Conservation (phyloP, 2,797 vertebrate species). For the Paguma larvata region DNA sequence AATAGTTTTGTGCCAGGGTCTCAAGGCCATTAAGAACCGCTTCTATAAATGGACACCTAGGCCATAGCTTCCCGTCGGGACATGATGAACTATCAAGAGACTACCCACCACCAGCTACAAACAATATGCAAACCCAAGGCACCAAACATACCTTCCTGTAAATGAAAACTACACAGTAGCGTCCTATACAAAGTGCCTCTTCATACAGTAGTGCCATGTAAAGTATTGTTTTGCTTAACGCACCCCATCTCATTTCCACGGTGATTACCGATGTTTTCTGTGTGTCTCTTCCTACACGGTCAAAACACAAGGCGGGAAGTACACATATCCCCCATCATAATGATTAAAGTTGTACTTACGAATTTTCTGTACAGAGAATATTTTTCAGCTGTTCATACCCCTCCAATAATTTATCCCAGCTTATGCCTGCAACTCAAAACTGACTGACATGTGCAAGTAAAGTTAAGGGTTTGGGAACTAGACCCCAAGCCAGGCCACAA, state of each 20-base stretch:
- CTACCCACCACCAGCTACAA: neutral
- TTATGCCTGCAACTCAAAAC: neutral
- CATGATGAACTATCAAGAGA: neutral
- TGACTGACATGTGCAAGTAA: neutral
- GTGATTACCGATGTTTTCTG: neutral
- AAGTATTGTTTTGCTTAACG: neutral
- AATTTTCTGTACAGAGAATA: neutral
- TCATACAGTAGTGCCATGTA: neutral
- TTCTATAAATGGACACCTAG: neutral
- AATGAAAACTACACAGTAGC: neutral
- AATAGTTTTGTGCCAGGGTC: neutral
- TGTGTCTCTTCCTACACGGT: neutral
- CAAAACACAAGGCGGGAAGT: neutral
- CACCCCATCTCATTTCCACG: neutral
- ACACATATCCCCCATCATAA: no score
- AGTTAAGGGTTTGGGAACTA: neutral
- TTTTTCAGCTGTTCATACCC: neutral
- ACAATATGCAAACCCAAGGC: neutral
- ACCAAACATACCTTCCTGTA: neutral
- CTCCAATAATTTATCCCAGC: neutral
- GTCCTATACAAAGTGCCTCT: neutral
- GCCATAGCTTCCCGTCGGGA: neutral
- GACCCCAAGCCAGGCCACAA: neutral
- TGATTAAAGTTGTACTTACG: neutral
- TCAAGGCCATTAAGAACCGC: accelerated